Evolutionary conservation across 1,140 invertebrate genomes (phyloP).

Genomic region (Temnothorax longispinosus): DNA sequence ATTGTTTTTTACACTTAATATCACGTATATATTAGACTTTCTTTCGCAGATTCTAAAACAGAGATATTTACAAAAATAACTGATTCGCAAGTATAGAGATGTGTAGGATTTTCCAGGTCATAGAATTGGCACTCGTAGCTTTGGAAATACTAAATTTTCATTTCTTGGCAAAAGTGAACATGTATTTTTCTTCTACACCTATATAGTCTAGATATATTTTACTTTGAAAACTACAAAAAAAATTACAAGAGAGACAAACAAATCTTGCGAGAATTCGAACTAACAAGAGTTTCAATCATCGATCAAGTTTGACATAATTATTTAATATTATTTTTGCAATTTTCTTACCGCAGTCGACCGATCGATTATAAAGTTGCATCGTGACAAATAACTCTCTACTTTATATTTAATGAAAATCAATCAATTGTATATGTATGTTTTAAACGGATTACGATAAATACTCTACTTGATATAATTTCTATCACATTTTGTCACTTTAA

Average conservation of each 20-base stretch:
- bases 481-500: neutral
- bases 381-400: neutral
- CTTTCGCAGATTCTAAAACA: neutral
- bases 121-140: neutral
- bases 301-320: neutral
- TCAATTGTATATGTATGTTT: neutral
- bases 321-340: neutral
- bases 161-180: slow-evolving; percentile 34
- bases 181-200: neutral
- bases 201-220: neutral
- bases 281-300: neutral
- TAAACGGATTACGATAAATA: neutral
- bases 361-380: neutral
- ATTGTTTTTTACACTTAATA: neutral
- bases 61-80: neutral
- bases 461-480: neutral
- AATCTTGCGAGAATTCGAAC: neutral
- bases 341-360: neutral
- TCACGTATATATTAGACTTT: neutral
- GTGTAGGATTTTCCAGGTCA: slow-evolving; percentile 31
- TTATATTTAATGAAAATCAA: neutral
- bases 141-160: slow-evolving; percentile 13
- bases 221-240: neutral
- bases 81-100: neutral
- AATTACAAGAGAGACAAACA: neutral